phyloP scores from a whole-genome alignment of 2,113 vertebrate genomes.

The Platycercus adscitus region DNA sequence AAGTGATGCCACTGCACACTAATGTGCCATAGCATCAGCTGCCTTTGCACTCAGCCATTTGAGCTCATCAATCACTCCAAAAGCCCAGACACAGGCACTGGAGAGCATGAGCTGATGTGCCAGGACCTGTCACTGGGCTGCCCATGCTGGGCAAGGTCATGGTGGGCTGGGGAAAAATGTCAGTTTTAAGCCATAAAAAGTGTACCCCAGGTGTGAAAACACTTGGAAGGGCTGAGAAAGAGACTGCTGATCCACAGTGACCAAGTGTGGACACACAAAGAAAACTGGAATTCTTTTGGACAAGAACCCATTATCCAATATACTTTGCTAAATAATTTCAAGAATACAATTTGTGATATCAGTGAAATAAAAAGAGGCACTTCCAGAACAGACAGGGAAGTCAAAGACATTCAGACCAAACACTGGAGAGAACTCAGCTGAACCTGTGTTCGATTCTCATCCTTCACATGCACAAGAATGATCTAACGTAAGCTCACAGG shows the following conservation, averaged over 20 bases:
- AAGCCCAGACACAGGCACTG: background rate
- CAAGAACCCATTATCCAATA: background rate
- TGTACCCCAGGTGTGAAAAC: background rate
- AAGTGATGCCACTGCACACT: background rate
- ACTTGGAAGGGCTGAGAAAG: background rate
- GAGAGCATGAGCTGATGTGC: rapidly evolving
- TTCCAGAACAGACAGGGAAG: background rate
- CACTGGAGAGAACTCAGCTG: background rate
- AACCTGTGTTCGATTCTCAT: background rate
- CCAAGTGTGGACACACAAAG: background rate
- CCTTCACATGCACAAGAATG: background rate
- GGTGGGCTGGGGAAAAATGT: background rate
- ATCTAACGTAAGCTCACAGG: background rate
- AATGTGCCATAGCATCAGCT: background rate
- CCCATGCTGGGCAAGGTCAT: background rate
- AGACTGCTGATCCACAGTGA: background rate
- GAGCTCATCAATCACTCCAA: background rate
- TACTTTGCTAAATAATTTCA: background rate
- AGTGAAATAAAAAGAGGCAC: background rate
- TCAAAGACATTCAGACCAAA: background rate
- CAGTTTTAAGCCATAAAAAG: background rate
- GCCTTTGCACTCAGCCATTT: background rate
- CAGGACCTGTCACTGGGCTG: background rate
- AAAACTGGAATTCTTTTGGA: background rate
- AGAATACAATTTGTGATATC: background rate